A percentile compares a stretch with the other conserved stretches of the same genome.
These are phyloP conservation scores for Cryptocephalus moraei DNA, from an alignment of 2,888 invertebrate species.

Conservation along the genomic window DNA sequence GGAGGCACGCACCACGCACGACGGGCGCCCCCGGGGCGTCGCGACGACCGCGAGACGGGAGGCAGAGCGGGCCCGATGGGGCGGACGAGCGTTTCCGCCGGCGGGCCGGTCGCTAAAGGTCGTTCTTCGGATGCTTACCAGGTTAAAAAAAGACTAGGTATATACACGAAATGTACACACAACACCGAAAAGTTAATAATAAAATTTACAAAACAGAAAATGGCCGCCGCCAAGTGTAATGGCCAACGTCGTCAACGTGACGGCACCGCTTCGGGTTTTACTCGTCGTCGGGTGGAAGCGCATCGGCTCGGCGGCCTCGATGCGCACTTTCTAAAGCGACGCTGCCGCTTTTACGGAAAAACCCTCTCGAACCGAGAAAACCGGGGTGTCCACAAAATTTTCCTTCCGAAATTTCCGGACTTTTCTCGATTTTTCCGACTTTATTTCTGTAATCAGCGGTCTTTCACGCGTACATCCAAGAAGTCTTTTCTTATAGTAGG, in stretches of 20 bases:
- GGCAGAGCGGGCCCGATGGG: background rate
- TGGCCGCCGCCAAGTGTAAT: slow-evolving; percentile 31
- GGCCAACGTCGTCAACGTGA: slow-evolving; percentile 46
- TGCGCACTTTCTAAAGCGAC: slow-evolving; percentile 15
- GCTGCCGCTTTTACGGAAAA: slow-evolving; percentile 4
- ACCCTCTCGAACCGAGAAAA: too few relatives aligned
- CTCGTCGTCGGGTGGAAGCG: slow-evolving; percentile 55
- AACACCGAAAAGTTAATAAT: slow-evolving; percentile 25
- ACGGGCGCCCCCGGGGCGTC: too few relatives aligned
- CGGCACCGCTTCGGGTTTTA: slow-evolving; percentile 49
- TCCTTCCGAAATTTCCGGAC: too few relatives aligned
- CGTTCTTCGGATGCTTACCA: slow-evolving; percentile 9
- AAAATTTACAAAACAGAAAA: slow-evolving; percentile 32
- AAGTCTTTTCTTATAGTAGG: too few relatives aligned
- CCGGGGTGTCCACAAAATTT: too few relatives aligned
- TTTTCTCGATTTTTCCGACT: too few relatives aligned
- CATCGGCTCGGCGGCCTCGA: slow-evolving; percentile 45
- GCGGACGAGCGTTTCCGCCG: background rate
- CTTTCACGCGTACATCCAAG: too few relatives aligned
- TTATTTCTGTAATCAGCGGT: too few relatives aligned
- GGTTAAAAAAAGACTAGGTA: slow-evolving; percentile 12
- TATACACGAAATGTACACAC: slow-evolving; percentile 23
- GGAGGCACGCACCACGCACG: too few relatives aligned
- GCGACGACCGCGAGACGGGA: too few relatives aligned
- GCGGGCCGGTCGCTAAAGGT: background rate